A percentile compares a stretch with the other conserved stretches of the same genome.
Evolutionary conservation across 1,140 invertebrate species (phyloP).

Genomic region (Vanessa atalanta): DNA sequence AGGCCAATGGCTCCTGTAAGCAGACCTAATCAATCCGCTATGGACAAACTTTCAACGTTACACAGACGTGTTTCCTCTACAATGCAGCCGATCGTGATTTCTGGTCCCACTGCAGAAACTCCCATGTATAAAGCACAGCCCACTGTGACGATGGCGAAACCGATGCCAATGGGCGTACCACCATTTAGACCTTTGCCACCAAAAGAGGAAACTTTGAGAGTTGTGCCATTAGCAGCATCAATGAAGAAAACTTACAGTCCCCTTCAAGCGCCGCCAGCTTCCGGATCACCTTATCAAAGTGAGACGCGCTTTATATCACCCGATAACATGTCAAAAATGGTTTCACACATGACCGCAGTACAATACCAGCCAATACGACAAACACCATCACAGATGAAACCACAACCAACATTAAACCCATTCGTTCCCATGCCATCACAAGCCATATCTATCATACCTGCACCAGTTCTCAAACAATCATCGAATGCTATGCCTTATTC

Average conservation of each 20-base stretch:
- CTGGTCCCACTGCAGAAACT: conserved; percentile 48
- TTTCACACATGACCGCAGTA: conserved; percentile 70
- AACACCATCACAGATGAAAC: conserved; percentile 58
- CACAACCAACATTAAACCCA: conserved; percentile 79
- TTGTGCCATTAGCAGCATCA: conserved; percentile 60
- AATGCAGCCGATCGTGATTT: conserved; percentile 67
- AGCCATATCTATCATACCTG: conserved; percentile 68
- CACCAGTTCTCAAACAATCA: conserved; percentile 62
- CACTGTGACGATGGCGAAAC: conserved; percentile 78
- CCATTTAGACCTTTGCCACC: conserved; percentile 88
- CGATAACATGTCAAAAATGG: conserved; percentile 71
- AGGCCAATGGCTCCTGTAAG: conserved; percentile 56
- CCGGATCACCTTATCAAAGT: conserved; percentile 68
- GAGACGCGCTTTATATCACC: conserved; percentile 67
- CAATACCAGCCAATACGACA: conserved; percentile 60
- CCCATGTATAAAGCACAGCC: conserved; percentile 47
- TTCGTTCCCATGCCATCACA: conserved; percentile 73
- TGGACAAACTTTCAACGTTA: conserved; percentile 66
- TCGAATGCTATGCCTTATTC: conserved; percentile 46
- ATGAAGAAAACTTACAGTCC: conserved; percentile 64
- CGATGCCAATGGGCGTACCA: conserved; percentile 83
- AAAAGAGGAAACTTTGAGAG: conserved; percentile 78
- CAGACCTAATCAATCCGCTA: conserved; percentile 67
- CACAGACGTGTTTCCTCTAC: conserved; percentile 58
- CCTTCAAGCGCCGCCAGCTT: conserved; percentile 59